Evolutionary conservation across 2,113 vertebrate species (phyloP), one percentile per base, ranked within the genome.

Genomic region (Erpornis zantholeuca): DNA sequence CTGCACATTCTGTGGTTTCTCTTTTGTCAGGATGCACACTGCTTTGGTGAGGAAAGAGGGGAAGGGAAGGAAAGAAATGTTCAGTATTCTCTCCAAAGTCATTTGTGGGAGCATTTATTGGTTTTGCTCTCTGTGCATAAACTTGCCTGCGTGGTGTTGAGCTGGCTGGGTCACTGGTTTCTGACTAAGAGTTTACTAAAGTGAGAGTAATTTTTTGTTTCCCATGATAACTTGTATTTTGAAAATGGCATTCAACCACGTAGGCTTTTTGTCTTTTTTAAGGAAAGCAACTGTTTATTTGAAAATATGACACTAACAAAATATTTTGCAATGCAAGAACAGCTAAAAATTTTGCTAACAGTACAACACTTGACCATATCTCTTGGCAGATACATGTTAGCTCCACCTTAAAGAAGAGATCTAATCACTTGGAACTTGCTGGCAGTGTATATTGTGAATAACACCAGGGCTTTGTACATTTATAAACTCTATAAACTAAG

Each of bases 1-100:
- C 89, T 96, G 91, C 81, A 50, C 70, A 91, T 95, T 94, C 86
- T 91, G 92, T 97, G 96, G 91, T 96, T 96, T 94, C n/a, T 82
- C 83, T 86, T 94, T 91, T 94, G 91, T 96, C 91, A 94, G 69
- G 60, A 68, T 50, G 59, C 71, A 66, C 42, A 36, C 68, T 81
- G 65, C 72, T 84, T 94, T 96, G 89, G 69, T 78, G 73, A 91
- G 56, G 65, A 82, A 90, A 83, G 52, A 86, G 71, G 36, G 56
- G 44, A 78, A 84, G 35, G 45, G 42, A 92, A 86, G 45, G 89
- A 50, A 91, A 95, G 72, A 95, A 92, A 84, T 76, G 94, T 75
- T 91, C 77, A n/a, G 77, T 71, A 68, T 89, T 84, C 44, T 79
- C 77, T 94, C 89, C 81, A 89, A 89, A 92, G 47, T 86, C 0